Evolutionary conservation across 2,797 vertebrate species (phyloP).

Genomic region (Uromys caudimaculatus): DNA sequence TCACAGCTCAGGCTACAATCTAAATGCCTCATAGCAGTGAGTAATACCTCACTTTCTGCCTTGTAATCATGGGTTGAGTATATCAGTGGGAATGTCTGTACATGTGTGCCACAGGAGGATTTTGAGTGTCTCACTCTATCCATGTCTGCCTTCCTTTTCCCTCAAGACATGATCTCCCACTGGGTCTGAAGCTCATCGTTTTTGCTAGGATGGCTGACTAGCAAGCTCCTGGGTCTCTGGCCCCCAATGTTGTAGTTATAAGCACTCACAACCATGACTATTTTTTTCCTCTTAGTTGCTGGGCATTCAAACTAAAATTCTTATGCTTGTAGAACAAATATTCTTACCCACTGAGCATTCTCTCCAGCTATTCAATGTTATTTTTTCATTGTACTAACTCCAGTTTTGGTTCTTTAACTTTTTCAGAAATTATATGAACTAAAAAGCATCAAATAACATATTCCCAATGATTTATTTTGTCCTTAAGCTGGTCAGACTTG

Average conservation of each 20-base stretch:
- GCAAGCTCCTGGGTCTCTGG: too few relatives aligned
- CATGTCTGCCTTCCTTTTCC: not conserved
- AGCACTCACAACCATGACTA: not conserved
- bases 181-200: not conserved
- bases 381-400: not conserved
- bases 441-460: constrained; percentile 23
- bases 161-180: not conserved
- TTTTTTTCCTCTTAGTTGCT: not conserved
- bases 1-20: not conserved
- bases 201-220: not conserved
- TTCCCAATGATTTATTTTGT: constrained; percentile 25
- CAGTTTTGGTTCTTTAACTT: not conserved
- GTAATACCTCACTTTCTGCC: not conserved
- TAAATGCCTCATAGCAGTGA: not conserved
- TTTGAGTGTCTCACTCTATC: not conserved
- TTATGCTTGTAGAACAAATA: not conserved
- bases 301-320: not conserved
- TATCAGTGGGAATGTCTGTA: not conserved
- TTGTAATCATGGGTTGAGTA: not conserved
- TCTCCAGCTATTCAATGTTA: not conserved
- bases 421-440: not conserved
- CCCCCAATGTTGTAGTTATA: not conserved
- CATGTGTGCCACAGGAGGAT: not conserved
- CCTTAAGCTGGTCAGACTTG: not conserved
- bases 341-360: not conserved